Conservation (phyloP, 2,888 invertebrate genomes). For the Drosophila mimetica region DNA sequence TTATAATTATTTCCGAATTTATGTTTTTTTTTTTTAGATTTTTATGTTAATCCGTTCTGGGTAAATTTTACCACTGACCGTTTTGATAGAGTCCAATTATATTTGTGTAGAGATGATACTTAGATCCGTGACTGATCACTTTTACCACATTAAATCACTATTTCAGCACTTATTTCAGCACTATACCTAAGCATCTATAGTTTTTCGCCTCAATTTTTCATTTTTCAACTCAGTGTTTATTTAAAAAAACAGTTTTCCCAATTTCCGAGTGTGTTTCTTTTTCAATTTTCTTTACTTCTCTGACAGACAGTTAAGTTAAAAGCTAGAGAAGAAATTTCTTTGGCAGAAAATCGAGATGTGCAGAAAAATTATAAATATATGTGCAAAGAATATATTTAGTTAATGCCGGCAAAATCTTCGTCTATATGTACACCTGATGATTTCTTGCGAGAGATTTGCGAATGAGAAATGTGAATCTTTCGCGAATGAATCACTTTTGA, state of each 20-base stretch:
- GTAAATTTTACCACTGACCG: no score
- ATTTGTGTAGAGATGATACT: no score
- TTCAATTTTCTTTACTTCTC: conserved; percentile 40
- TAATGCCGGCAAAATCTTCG: conserved; percentile 38
- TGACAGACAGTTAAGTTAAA: conserved; percentile 35
- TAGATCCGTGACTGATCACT: neutral
- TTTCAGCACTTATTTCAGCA: neutral
- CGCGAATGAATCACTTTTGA: conserved; percentile 37
- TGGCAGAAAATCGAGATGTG: conserved; percentile 51
- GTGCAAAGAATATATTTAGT: conserved; percentile 39
- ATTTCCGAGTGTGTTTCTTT: conserved; percentile 13
- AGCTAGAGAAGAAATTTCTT: conserved; percentile 28
- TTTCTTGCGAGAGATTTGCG: neutral
- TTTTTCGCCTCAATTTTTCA: neutral
- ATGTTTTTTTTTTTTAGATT: no score
- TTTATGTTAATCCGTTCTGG: no score
- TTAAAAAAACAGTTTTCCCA: conserved; percentile 1
- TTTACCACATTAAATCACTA: neutral
- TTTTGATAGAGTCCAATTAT: no score
- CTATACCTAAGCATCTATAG: neutral
- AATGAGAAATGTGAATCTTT: conserved; percentile 30
- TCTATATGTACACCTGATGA: conserved; percentile 34
- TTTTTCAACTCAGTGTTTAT: conserved; percentile 6
- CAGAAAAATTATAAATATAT: conserved; percentile 41
- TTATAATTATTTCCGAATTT: no score